These are phyloP conservation scores for Notechis scutatus DNA, from an alignment of 2,113 vertebrate genomes.

Conservation along the genomic window DNA sequence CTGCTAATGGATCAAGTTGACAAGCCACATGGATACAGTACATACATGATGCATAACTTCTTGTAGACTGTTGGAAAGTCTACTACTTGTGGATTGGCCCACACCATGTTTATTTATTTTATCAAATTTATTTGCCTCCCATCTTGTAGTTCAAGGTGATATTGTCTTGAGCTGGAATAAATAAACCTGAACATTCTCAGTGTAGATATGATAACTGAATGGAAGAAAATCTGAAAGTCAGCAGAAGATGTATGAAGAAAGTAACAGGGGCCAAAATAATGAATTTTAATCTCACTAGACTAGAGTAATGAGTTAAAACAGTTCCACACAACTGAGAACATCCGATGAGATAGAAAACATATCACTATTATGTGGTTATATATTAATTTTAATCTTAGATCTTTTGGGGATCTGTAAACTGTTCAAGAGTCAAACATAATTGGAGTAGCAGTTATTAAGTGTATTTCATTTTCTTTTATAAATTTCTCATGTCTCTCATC, in stretches of 20 bases:
- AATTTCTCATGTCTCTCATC: neutral
- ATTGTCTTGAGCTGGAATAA: neutral
- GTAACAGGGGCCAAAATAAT: neutral
- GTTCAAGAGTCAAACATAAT: neutral
- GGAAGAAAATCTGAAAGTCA: neutral
- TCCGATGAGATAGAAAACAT: neutral
- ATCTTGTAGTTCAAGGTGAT: neutral
- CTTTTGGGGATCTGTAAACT: neutral
- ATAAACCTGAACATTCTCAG: neutral
- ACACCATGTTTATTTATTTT: no score
- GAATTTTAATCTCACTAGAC: neutral
- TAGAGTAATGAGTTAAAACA: neutral
- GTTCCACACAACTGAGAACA: neutral
- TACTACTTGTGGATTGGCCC: no score
- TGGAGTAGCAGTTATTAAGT: neutral
- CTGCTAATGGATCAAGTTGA: neutral
- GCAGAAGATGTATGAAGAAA: neutral
- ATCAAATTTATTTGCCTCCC: no score
- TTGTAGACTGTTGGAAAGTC: neutral
- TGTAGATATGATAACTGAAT: neutral
- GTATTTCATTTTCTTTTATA: neutral
- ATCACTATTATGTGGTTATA: neutral
- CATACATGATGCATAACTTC: neutral
- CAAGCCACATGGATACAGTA: neutral
- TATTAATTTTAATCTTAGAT: neutral